phyloP scores from a whole-genome alignment of 2,888 invertebrate genomes.

The Holacanthella duospinosa region DNA sequence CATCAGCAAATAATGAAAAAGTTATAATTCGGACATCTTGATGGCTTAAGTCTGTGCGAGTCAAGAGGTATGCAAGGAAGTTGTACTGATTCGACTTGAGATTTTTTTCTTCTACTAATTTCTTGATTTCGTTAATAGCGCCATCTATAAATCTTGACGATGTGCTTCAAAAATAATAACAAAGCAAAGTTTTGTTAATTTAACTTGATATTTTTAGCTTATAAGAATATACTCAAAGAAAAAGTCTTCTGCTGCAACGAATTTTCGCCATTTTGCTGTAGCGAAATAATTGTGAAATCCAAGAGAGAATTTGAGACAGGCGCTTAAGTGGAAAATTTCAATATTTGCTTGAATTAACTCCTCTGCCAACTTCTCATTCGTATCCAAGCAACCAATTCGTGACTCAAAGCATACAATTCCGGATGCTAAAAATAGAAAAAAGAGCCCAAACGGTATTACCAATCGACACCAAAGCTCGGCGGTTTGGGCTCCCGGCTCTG shows the following conservation, averaged over 20 bases:
- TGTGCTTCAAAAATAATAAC: constrained; percentile 25
- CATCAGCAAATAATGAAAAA: constrained; percentile 47
- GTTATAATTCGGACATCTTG: constrained; percentile 45
- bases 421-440: constrained; percentile 40
- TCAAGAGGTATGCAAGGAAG: constrained; percentile 45
- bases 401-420: constrained; percentile 46
- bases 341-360: constrained; percentile 43
- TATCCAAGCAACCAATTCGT: constrained; percentile 43
- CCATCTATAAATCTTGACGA: constrained; percentile 37
- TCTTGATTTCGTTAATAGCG: constrained; percentile 40
- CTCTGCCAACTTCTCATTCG: constrained; percentile 40
- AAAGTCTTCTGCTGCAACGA: constrained; percentile 45
- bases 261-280: constrained; percentile 45
- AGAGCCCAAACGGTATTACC: constrained; percentile 5
- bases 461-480: constrained; percentile 6
- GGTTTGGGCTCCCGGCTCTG: too few species aligned
- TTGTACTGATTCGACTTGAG: constrained; percentile 41
- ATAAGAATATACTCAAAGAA: constrained; percentile 46
- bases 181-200: not conserved
- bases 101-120: constrained; percentile 37
- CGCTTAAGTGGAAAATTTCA: constrained; percentile 39
- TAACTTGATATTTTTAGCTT: too few species aligned
- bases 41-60: constrained; percentile 41
- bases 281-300: constrained; percentile 44
- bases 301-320: constrained; percentile 43